These are phyloP conservation scores for Sander vitreus DNA, from an alignment of 2,113 vertebrate species.

Conservation along the genomic window DNA sequence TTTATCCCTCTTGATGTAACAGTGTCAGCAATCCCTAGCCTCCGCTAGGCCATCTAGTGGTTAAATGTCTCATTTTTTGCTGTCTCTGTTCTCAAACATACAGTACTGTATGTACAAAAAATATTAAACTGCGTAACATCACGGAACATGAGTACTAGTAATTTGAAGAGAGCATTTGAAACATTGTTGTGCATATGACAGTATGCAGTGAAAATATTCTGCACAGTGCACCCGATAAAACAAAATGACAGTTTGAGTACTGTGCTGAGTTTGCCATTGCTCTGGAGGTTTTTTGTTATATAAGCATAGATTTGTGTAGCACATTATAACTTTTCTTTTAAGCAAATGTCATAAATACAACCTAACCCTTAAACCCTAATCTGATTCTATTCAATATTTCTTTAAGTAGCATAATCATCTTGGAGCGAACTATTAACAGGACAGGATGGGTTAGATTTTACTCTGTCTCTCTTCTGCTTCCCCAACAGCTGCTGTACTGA, in stretches of 20 bases:
- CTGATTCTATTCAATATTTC: background rate
- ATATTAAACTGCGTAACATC: background rate
- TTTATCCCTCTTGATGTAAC: conserved; percentile 82
- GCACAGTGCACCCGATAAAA: background rate
- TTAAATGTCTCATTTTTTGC: conserved; percentile 2
- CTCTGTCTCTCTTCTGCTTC: conserved; percentile 16
- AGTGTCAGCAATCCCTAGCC: conserved; percentile 74
- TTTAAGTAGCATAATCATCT: background rate
- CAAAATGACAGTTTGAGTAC: background rate
- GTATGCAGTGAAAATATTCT: background rate
- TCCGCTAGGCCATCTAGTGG: conserved; percentile 79
- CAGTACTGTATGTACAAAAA: background rate
- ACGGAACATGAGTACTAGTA: background rate
- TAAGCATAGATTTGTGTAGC: background rate
- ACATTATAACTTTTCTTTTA: background rate
- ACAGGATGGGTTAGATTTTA: background rate
- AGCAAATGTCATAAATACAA: background rate
- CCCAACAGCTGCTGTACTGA: conserved; percentile 86
- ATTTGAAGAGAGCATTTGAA: background rate
- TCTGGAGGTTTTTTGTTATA: background rate
- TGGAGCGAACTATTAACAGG: background rate
- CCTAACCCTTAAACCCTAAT: too few relatives aligned
- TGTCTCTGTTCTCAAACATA: background rate
- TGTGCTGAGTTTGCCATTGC: too few relatives aligned
- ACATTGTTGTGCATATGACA: background rate